A percentile compares a stretch with the other conserved stretches of the same genome.
These are phyloP conservation scores for Ips nitidus DNA, from an alignment of 1,140 invertebrate species.

Conservation along the genomic window DNA sequence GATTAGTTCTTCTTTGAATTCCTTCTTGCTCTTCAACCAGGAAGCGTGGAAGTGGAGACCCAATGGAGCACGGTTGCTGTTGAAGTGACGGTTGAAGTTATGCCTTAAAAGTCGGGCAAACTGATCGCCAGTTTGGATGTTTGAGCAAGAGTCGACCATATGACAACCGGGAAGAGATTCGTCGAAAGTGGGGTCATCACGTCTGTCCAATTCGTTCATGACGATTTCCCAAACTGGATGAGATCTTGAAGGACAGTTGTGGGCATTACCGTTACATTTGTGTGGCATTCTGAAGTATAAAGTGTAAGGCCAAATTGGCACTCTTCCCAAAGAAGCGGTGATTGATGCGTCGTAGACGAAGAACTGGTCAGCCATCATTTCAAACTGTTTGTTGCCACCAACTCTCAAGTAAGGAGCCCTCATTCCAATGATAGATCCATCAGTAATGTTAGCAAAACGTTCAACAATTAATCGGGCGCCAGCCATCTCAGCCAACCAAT, in stretches of 20 bases:
- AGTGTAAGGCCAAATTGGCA: constrained; percentile 95
- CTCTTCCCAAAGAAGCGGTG: constrained; percentile 82
- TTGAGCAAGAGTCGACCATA: constrained; percentile 92
- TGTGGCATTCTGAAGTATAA: constrained; percentile 94
- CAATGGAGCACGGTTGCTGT: constrained; percentile 89
- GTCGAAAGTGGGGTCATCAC: constrained; percentile 89
- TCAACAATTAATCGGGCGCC: constrained; percentile 86
- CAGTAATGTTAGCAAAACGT: constrained; percentile 88
- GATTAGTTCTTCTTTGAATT: constrained; percentile 88
- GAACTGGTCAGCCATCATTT: constrained; percentile 94
- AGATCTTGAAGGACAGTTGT: constrained; percentile 86
- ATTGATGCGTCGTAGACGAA: constrained; percentile 95
- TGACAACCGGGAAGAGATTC: constrained; percentile 90
- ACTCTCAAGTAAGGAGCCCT: constrained; percentile 87
- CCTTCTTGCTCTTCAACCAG: constrained; percentile 92
- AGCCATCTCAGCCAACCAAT: constrained; percentile 95
- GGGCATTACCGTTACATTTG: constrained; percentile 90
- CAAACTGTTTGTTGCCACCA: constrained; percentile 92
- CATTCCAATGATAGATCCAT: constrained; percentile 85
- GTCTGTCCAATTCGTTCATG: constrained; percentile 90
- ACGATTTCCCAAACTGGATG: constrained; percentile 96
- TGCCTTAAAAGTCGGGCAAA: constrained; percentile 84
- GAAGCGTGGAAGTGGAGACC: constrained; percentile 94
- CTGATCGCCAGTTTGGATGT: constrained; percentile 86
- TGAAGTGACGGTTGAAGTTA: constrained; percentile 93